phyloP scores from a whole-genome alignment of 1,140 invertebrate genomes.

The Babylonia areolata region DNA sequence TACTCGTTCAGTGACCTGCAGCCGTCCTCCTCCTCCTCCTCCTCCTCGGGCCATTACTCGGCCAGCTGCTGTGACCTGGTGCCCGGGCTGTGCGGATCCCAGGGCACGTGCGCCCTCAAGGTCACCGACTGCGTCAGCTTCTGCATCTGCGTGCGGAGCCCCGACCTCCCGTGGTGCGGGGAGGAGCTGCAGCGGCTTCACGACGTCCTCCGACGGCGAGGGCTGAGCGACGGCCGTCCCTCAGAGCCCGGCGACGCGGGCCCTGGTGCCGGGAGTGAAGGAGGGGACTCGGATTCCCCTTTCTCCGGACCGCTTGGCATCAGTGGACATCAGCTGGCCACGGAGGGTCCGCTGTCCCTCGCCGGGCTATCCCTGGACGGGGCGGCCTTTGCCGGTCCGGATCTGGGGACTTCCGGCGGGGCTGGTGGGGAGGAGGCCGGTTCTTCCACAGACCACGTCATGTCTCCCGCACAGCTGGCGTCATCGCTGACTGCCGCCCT shows the following conservation, averaged over 20 bases:
- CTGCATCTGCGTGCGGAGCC: slow-evolving; percentile 23
- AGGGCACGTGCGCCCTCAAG: slow-evolving; percentile 3
- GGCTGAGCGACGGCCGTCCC: background rate
- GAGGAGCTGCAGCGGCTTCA: slow-evolving; percentile 10
- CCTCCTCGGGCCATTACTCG: slow-evolving; percentile 19
- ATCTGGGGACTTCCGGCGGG: background rate
- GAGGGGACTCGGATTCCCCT: background rate
- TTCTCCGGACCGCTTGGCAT: too few species aligned
- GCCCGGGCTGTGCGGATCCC: background rate
- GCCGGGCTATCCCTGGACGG: background rate
- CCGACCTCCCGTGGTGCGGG: background rate
- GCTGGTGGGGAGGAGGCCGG: background rate
- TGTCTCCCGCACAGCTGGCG: background rate
- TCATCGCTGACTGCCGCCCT: background rate
- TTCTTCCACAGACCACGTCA: background rate
- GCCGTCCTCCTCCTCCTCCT: slow-evolving; percentile 30
- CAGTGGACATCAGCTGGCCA: background rate
- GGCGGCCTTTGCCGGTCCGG: too few species aligned
- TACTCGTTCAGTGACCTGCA: slow-evolving; percentile 33
- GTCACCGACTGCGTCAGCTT: slow-evolving; percentile 29
- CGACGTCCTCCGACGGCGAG: background rate
- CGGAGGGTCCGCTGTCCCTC: background rate
- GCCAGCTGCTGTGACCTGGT: slow-evolving; percentile 26
- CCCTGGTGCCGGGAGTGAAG: background rate
- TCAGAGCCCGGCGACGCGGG: background rate